Base-by-base conservation (phyloP, 2,113 vertebrate genomes). In the Ondatra zibethicus region DNA sequence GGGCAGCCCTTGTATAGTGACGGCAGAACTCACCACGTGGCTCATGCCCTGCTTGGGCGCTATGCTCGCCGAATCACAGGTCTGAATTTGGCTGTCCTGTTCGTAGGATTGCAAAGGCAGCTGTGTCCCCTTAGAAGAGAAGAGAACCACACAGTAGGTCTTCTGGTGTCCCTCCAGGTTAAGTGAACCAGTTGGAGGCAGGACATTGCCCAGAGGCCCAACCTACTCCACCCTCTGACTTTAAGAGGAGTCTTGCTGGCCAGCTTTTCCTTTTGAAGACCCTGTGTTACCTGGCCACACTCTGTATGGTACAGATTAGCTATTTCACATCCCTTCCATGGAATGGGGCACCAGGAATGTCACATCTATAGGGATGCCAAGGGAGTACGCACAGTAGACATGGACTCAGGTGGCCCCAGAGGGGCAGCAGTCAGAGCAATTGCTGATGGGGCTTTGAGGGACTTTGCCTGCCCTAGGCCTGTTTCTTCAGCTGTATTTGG, bases 351-450 rank as follows among this genome's bases (percentile, higher is more conserved):
- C 47, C 4, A 0, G 0, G 68, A 82, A 75, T 6, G 10, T 12
- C 0, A 12, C 11, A 27, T 17, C 39, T 52, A 4, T 7, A 2
- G 87, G 21, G 47, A 72, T 2, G 6, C 66, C 47, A 33, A 61
- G 52, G 72, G 29, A 33, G 47, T 29, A 1, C 0, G 1, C 25
- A n/a, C 80, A 33, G 66, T 3, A 0, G 27, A 21, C 3, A 4
- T 17, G 65, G 66, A 2, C 47, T 45, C 4, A 1, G 85, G 29
- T 13, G 33, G 10, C 4, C 0, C 33, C 10, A 29, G 33, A 47
- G 45, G 5, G 19, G 17, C 17, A 19, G 39, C 25, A 65, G 61
- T 0, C 1, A 50, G 23, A 33, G 16, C 17, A 33, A 47, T 55
- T 88, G 13, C 13, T 72, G 33, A 52, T 14, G 21, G 33, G 27